phyloP scores from a whole-genome alignment of 2,888 invertebrate genomes.

The Metacarcinus magister region DNA sequence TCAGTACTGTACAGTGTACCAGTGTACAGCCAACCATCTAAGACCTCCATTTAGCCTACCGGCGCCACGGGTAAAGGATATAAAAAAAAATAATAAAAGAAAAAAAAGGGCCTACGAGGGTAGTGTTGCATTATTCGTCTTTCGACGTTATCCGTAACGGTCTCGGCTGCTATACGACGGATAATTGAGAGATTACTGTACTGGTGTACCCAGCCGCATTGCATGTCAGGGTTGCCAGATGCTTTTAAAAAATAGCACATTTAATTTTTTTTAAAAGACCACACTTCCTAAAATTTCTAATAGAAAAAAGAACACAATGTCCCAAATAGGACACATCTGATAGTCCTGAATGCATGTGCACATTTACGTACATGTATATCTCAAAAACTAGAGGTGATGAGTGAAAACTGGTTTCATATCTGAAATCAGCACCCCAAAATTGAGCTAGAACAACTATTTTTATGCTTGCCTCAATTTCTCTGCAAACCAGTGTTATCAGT shows the following conservation, averaged over 20 bases:
- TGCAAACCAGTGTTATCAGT: too few species aligned
- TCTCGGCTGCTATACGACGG: too few species aligned
- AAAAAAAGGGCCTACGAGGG: too few species aligned
- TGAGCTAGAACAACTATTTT: background rate
- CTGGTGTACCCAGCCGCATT: background rate
- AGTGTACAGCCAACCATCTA: too few species aligned
- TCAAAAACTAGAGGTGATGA: background rate
- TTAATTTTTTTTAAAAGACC: background rate
- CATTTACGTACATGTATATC: background rate
- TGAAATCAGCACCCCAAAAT: background rate
- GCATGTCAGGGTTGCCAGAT: constrained; percentile 53
- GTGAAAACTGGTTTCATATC: background rate
- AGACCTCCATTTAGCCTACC: too few species aligned
- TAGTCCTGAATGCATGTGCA: background rate
- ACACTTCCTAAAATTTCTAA: background rate
- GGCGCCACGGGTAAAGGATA: too few species aligned
- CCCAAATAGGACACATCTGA: background rate
- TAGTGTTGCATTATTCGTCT: too few species aligned
- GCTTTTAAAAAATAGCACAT: constrained; percentile 1
- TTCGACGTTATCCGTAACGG: too few species aligned
- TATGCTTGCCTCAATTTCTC: background rate
- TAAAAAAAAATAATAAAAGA: too few species aligned
- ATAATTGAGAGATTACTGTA: background rate
- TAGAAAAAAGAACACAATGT: background rate
- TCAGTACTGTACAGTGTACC: too few species aligned